Base-by-base conservation (phyloP, 2,113 vertebrate genomes). In the Arothron firmamentum region DNA sequence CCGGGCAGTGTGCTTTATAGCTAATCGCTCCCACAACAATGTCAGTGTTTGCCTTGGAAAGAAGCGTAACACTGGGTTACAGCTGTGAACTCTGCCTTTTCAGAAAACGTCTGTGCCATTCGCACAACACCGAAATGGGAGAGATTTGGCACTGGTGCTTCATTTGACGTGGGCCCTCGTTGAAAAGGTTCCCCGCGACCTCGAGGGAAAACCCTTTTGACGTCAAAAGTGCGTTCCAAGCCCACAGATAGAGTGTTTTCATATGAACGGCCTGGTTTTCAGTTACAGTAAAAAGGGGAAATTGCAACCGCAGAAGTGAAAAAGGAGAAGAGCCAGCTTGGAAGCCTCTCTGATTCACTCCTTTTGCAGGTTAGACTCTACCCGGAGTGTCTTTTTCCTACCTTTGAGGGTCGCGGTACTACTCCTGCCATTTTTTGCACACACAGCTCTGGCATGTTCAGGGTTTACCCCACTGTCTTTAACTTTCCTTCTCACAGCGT, bases 151-250 rank as follows among this genome's bases (percentile, higher is more conserved):
- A 45, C 52, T 51, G 41, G 43, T 17, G 49, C 56, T 56, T 48
- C 58, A 19, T 43, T 66, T 82, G 75, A 82, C 71, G 63, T 71
- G 78, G 69, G 78, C 25, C 1, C 42, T 49, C 53, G 56, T 47
- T 38, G 78, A 81, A 73, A 68, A 79, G 77, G 74, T 79, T 83
- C 80, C 85, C 84, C 8, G 15, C 0, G 69, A 78, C 71, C 84
- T 74, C 82, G 19, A 13, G 85, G 83, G 81, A 82, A 81, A 87
- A 78, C 52, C 62, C 81, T 80, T 16, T 77, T 89, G 88, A 89
- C 88, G 83, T 88, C 87, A 88, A 72, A 72, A 78, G 65, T 38
- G 48, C 38, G 62, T 42, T 66, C 53, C 62, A 18, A 70, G 75
- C 73, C 70, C 68, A 55, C 64, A 64, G 72, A 77, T 70, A 60